Conservation (phyloP, 1,140 invertebrate genomes). For the Trichoplusia ni region DNA sequence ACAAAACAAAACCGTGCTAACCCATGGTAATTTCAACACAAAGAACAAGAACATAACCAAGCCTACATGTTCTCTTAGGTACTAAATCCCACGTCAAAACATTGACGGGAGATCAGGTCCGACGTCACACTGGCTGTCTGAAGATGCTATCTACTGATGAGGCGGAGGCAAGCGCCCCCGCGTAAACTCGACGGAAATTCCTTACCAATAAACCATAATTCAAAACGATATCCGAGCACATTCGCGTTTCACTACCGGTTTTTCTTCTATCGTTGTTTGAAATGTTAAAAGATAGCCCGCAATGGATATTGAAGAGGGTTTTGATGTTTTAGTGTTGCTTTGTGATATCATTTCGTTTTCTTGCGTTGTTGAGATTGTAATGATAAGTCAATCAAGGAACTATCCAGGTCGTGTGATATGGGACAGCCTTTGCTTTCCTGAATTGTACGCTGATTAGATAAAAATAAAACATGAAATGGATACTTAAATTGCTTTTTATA, state of each 20-base stretch:
- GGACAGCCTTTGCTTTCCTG: slow-evolving; percentile 6
- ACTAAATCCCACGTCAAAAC: slow-evolving; percentile 59
- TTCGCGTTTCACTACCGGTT: slow-evolving; percentile 1
- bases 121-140: slow-evolving; percentile 36
- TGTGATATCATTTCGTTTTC: neutral
- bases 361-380: slow-evolving; percentile 40
- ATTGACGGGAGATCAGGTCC: slow-evolving; percentile 59
- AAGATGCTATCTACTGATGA: slow-evolving; percentile 69
- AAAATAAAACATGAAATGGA: too few relatives aligned
- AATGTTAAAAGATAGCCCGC: neutral
- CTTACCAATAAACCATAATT: neutral
- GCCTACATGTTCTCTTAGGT: neutral
- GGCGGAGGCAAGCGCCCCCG: slow-evolving; percentile 60
- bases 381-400: slow-evolving; percentile 67
- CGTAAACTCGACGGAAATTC: slow-evolving; percentile 54
- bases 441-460: slow-evolving; percentile 6
- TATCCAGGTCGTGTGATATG: slow-evolving; percentile 10
- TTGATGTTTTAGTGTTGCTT: neutral
- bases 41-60: neutral
- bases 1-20: neutral
- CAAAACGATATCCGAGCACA: neutral
- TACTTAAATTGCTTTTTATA: too few relatives aligned
- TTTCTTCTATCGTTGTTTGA: neutral
- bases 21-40: neutral
- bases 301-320: neutral